phyloP scores from a whole-genome alignment of 2,113 vertebrate genomes.

The Polyodon spathula region DNA sequence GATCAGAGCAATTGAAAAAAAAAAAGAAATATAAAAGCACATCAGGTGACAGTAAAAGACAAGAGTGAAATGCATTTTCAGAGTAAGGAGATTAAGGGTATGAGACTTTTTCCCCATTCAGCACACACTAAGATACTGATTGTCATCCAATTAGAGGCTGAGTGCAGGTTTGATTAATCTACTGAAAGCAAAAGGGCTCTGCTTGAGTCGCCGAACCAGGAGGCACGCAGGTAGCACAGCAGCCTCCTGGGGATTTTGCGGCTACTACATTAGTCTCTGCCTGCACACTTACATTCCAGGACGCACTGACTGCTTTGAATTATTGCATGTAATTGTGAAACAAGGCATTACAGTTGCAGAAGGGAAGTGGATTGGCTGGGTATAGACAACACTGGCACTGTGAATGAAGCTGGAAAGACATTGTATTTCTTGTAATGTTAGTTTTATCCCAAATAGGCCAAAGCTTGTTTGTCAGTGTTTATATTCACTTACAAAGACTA shows the following conservation, averaged over 20 bases:
- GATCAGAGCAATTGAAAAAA: slow-evolving; percentile 2
- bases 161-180: slow-evolving; percentile 59
- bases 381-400: no score
- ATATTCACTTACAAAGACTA: no score
- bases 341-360: slow-evolving; percentile 1
- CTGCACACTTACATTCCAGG: slow-evolving; percentile 34
- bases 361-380: no score
- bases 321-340: slow-evolving; percentile 44
- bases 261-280: slow-evolving; percentile 36
- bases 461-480: no score
- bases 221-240: slow-evolving; percentile 40
- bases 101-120: slow-evolving; percentile 27
- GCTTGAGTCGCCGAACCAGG: slow-evolving; percentile 43
- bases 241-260: slow-evolving; percentile 37
- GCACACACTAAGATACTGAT: slow-evolving; percentile 45
- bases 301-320: slow-evolving; percentile 40
- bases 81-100: slow-evolving; percentile 32
- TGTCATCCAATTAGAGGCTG: slow-evolving; percentile 60
- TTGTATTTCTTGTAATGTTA: no score
- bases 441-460: no score
- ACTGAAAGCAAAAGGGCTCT: slow-evolving; percentile 42
- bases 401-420: no score
- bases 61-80: slow-evolving; percentile 35
- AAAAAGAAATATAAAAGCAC: slow-evolving; percentile 21
- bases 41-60: slow-evolving; percentile 19